Evolutionary conservation across 2,888 invertebrate species (phyloP).

Genomic region (Camptogramma bilineatum): DNA sequence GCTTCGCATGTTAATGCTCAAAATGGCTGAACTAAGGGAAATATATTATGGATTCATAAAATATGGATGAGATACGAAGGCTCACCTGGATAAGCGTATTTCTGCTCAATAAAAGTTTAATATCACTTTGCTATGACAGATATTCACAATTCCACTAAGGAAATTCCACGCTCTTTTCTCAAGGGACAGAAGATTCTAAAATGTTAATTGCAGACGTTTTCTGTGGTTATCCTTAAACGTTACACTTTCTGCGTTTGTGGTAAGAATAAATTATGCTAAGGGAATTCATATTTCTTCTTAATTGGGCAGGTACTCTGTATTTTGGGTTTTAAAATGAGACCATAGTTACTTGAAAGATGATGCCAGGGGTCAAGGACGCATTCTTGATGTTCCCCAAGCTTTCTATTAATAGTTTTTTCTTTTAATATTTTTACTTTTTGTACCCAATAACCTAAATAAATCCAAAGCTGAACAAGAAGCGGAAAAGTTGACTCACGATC

Average conservation of each 20-base stretch:
- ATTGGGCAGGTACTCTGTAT: not conserved
- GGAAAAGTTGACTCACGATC: conserved; percentile 8
- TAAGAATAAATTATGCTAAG: not conserved
- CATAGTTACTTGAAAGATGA: no score
- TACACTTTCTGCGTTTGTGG: not conserved
- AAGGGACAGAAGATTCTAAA: no score
- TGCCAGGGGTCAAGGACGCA: not conserved
- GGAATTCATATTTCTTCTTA: not conserved
- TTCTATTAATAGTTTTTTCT: not conserved
- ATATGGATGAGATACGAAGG: conserved; percentile 24
- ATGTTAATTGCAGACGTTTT: no score
- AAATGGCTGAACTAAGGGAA: conserved; percentile 22
- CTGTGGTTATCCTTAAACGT: not conserved
- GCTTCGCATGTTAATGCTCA: conserved; percentile 27
- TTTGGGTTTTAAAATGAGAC: not conserved
- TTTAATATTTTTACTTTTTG: no score
- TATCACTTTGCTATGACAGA: conserved; percentile 5
- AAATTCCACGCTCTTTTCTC: not conserved
- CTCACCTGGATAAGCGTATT: conserved; percentile 14
- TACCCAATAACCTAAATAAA: not conserved
- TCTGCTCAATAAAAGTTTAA: conserved; percentile 15
- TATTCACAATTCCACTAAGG: not conserved
- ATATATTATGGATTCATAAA: conserved; percentile 29
- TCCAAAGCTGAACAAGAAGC: not conserved
- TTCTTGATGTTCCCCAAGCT: not conserved